A percentile compares a stretch with the other conserved stretches of the same genome.
These are phyloP conservation scores for Pantherophis alleghaniensis DNA, from an alignment of 2,797 vertebrate species.

Conservation along the genomic window DNA sequence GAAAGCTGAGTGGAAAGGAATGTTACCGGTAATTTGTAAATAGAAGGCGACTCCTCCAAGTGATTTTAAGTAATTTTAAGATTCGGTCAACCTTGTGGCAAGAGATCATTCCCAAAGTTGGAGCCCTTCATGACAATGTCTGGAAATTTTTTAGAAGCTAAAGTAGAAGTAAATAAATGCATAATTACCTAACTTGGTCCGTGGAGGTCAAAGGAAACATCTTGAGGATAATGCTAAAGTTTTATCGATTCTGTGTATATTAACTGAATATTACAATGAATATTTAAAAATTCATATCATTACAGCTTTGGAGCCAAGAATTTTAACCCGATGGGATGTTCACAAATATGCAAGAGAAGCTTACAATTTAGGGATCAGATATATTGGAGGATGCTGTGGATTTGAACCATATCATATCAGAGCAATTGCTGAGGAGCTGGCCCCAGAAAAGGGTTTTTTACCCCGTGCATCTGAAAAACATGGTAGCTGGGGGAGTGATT, in stretches of 20 bases:
- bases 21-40: not conserved
- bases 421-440: constrained; percentile 88
- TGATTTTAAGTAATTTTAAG: not conserved
- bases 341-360: constrained; percentile 90
- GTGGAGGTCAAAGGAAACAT: not conserved
- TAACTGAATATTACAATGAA: not conserved
- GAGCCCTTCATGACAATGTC: not conserved
- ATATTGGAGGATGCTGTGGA: constrained; percentile 91
- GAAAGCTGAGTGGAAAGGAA: not conserved
- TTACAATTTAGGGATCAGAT: constrained; percentile 84
- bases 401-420: constrained; percentile 92
- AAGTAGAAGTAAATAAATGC: constrained; percentile 9
- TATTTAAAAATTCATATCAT: constrained; percentile 13
- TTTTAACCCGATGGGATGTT: constrained; percentile 88
- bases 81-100: not conserved
- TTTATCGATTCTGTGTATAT: not conserved
- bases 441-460: constrained; percentile 80
- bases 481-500: constrained; percentile 82
- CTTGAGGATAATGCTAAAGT: not conserved
- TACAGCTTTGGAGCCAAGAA: constrained; percentile 88
- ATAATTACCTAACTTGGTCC: not conserved
- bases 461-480: constrained; percentile 89
- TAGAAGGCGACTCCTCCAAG: not conserved
- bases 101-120: not conserved
- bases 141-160: not conserved